phyloP scores from a whole-genome alignment of 2,113 vertebrate species.

The Syngnathus typhle region DNA sequence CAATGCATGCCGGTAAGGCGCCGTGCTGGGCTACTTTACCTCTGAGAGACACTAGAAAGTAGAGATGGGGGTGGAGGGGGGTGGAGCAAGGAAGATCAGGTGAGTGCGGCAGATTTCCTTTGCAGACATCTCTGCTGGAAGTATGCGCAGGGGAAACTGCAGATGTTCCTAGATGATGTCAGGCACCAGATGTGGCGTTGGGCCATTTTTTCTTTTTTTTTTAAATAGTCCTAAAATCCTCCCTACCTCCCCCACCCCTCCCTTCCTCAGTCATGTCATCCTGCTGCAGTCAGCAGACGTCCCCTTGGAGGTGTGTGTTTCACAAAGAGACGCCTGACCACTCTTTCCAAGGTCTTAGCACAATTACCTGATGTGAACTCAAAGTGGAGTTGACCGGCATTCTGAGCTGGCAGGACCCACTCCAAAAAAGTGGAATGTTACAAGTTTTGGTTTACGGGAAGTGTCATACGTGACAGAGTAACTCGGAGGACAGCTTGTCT shows the following conservation, averaged over 20 bases:
- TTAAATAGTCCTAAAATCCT: constrained; percentile 1
- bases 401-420: not conserved
- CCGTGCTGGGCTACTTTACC: constrained; percentile 54
- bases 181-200: constrained; percentile 51
- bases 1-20: constrained; percentile 54
- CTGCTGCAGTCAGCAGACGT: constrained; percentile 30
- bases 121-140: constrained; percentile 59
- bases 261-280: constrained; percentile 2
- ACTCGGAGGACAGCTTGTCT: not conserved
- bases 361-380: constrained; percentile 63
- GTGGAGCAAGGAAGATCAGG: constrained; percentile 71
- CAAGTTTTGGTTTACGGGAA: not conserved
- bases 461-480: not conserved
- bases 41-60: constrained; percentile 54
- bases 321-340: constrained; percentile 22
- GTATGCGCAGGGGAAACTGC: constrained; percentile 59
- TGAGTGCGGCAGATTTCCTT: constrained; percentile 73
- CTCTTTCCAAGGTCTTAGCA: constrained; percentile 62
- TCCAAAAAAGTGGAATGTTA: not conserved
- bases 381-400: not conserved
- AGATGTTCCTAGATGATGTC: constrained; percentile 71
- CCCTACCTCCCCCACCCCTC: constrained; percentile 18
- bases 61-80: constrained; percentile 43
- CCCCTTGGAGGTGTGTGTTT: constrained; percentile 16
- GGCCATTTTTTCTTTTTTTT: constrained; percentile 16